Conservation (phyloP, 2,797 vertebrate genomes). For the Catharus ustulatus region DNA sequence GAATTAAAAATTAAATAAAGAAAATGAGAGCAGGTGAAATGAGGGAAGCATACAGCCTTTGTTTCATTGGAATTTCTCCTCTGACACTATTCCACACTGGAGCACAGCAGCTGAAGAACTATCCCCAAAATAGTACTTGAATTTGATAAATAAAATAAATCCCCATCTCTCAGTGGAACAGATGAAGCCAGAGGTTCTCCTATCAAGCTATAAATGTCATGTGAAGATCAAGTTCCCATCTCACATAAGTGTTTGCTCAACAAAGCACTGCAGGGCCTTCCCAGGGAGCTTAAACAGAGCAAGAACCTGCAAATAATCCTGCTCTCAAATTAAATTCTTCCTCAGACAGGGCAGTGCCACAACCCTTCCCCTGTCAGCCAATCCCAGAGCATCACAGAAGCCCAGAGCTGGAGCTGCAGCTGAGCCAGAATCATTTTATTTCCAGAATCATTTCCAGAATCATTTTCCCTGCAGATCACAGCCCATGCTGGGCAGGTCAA, state of each 20-base stretch:
- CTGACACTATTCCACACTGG: rapidly evolving
- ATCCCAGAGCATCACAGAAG: neutral
- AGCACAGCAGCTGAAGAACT: neutral
- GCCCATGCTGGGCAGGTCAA: neutral
- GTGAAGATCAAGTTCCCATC: neutral
- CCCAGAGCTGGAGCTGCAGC: neutral
- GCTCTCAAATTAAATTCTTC: neutral
- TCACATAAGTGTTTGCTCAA: neutral
- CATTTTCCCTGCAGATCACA: neutral
- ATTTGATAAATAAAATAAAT: neutral
- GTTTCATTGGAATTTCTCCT: neutral
- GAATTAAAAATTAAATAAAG: neutral
- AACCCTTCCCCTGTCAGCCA: neutral
- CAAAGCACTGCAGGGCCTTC: neutral
- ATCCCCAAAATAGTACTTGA: neutral
- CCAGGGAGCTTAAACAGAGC: neutral
- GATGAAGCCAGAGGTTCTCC: neutral
- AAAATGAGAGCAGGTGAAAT: neutral
- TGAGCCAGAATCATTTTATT: no score
- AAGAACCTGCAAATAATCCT: neutral
- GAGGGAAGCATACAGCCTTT: neutral
- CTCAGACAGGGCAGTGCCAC: neutral
- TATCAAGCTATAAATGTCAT: neutral
- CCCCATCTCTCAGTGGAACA: neutral
- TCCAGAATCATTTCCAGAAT: neutral